phyloP scores from a whole-genome alignment of 2,888 invertebrate species.

The Prenolepis imparis region DNA sequence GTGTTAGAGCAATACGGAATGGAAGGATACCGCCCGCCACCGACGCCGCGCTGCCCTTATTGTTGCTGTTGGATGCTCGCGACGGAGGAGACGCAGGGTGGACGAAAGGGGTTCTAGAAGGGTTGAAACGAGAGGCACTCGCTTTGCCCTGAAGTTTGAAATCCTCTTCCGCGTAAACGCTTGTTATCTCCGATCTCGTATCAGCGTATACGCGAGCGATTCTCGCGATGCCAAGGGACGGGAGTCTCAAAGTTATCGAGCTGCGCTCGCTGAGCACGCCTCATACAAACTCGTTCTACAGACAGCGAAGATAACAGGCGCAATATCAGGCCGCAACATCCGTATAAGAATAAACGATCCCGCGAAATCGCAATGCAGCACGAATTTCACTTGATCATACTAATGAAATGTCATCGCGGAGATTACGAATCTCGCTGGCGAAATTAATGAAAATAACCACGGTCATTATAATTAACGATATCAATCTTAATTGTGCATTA shows the following conservation, averaged over 20 bases:
- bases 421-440: background rate
- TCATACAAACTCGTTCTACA: slow-evolving; percentile 39
- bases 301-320: slow-evolving; percentile 36
- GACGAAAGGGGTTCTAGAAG: slow-evolving; percentile 42
- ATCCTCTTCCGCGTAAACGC: slow-evolving; percentile 74
- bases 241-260: slow-evolving; percentile 62
- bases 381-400: slow-evolving; percentile 12
- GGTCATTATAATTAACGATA: background rate
- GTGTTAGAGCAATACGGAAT: slow-evolving; percentile 54
- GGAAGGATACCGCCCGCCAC: slow-evolving; percentile 27
- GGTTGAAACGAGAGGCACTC: slow-evolving; percentile 67
- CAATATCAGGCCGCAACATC: slow-evolving; percentile 25
- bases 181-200: slow-evolving; percentile 75
- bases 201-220: slow-evolving; percentile 63
- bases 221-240: slow-evolving; percentile 58
- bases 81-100: slow-evolving; percentile 10
- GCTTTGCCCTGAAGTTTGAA: slow-evolving; percentile 70
- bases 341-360: slow-evolving; percentile 33
- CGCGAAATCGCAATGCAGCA: slow-evolving; percentile 2
- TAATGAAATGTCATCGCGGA: slow-evolving; percentile 1
- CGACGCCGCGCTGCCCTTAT: slow-evolving; percentile 21
- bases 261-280: slow-evolving; percentile 19
- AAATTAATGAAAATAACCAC: background rate
- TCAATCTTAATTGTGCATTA: background rate
- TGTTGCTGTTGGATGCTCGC: slow-evolving; percentile 46